phyloP scores from a whole-genome alignment of 2,113 vertebrate species.

The Sinocyclocheilus maitianheensis region DNA sequence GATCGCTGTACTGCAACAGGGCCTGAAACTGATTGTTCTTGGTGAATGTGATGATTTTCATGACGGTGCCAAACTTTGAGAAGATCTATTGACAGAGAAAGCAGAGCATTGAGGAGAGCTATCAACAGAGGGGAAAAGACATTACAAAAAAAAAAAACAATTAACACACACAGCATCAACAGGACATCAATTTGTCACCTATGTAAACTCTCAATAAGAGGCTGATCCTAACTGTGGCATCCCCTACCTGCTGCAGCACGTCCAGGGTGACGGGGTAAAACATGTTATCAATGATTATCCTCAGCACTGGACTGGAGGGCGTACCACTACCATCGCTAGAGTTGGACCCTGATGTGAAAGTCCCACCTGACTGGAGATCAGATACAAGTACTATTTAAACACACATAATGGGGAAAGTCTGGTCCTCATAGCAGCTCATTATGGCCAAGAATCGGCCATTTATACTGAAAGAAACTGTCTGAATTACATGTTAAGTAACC shows the following conservation, averaged over 20 bases:
- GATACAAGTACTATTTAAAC: slow-evolving; percentile 73
- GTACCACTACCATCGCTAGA: slow-evolving; percentile 86
- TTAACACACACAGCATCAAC: slow-evolving; percentile 43
- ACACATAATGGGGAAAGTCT: neutral
- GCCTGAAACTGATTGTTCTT: slow-evolving; percentile 99
- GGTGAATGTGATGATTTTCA: slow-evolving; percentile 99
- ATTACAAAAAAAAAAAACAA: slow-evolving; percentile 44
- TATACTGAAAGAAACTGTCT: neutral
- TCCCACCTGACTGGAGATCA: slow-evolving; percentile 86
- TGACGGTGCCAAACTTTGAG: slow-evolving; percentile 96
- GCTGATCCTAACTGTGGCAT: neutral
- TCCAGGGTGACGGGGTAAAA: slow-evolving; percentile 98
- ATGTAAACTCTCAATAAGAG: neutral
- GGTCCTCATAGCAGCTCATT: neutral
- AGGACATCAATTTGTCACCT: neutral
- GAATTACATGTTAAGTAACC: neutral
- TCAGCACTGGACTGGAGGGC: slow-evolving; percentile 91
- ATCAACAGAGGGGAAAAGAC: slow-evolving; percentile 51
- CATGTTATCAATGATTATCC: slow-evolving; percentile 99
- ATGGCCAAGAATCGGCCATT: neutral
- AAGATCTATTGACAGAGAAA: slow-evolving; percentile 85
- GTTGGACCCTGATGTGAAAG: slow-evolving; percentile 82
- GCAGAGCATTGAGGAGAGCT: slow-evolving; percentile 45
- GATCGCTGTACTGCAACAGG: slow-evolving; percentile 93
- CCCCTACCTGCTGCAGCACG: slow-evolving; percentile 92